Evolutionary conservation across 2,113 vertebrate genomes (phyloP).

Genomic region (Macquaria ambigua): DNA sequence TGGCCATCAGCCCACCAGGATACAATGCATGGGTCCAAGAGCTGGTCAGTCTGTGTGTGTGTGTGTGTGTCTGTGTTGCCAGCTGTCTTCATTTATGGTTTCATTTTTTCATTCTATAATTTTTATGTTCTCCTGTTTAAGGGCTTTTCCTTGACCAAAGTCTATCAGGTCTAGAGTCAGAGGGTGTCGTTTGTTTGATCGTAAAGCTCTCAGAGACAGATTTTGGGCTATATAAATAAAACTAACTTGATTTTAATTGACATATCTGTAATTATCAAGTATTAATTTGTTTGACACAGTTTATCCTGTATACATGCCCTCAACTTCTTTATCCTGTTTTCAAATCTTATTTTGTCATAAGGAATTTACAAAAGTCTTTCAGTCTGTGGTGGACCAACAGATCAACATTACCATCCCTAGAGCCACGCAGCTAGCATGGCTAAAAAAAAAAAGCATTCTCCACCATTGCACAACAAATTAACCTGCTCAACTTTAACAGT

Average conservation of each 20-base stretch:
- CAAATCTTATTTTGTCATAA: neutral
- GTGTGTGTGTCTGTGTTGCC: slow-evolving; percentile 9
- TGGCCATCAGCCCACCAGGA: slow-evolving; percentile 92
- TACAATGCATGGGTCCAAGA: slow-evolving; percentile 97
- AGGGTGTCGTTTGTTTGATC: neutral
- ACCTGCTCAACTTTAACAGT: neutral
- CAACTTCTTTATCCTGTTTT: neutral
- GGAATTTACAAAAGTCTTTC: neutral
- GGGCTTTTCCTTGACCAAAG: neutral
- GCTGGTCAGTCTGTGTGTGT: slow-evolving; percentile 87
- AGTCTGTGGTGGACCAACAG: no score
- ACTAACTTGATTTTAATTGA: neutral
- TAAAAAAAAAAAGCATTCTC: neutral
- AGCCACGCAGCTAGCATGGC: neutral
- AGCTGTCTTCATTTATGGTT: neutral
- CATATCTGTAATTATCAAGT: neutral
- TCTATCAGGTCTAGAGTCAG: neutral
- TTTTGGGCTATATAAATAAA: neutral
- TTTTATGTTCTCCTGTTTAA: neutral
- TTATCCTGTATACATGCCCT: neutral
- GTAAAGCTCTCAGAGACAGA: neutral
- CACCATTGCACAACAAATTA: neutral
- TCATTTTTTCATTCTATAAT: neutral
- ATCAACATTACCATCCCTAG: neutral
- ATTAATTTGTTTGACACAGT: neutral